Percentiles rank a stretch among this genome's conserved stretches.
Evolutionary conservation across 2,113 vertebrate genomes (phyloP).

Genomic region (Columbina picui): DNA sequence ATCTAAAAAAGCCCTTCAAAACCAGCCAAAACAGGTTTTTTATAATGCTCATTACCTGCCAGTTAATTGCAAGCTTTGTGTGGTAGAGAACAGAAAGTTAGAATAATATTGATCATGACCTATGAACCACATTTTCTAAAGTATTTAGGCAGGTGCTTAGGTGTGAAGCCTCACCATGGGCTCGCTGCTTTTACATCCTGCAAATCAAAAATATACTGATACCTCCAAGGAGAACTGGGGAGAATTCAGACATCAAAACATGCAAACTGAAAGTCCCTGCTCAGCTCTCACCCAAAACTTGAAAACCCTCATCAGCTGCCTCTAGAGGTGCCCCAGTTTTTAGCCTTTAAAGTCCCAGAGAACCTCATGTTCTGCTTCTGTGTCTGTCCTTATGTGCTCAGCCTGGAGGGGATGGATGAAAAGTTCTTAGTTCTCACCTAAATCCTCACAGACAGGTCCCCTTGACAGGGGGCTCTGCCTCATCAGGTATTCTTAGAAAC

Average conservation of each 20-base stretch:
- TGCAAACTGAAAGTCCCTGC: background rate
- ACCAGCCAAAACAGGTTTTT: background rate
- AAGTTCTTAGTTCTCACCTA: background rate
- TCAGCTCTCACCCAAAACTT: background rate
- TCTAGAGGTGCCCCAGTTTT: background rate
- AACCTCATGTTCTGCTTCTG: background rate
- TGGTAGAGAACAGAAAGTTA: background rate
- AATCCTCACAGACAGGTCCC: background rate
- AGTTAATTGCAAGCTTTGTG: background rate
- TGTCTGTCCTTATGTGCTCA: background rate
- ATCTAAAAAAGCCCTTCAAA: background rate
- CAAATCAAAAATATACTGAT: background rate
- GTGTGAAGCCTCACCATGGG: background rate
- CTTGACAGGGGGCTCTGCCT: background rate
- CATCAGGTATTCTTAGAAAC: background rate
- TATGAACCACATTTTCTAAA: background rate
- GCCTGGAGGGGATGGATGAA: background rate
- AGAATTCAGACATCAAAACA: slow-evolving; percentile 4
- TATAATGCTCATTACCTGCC: background rate
- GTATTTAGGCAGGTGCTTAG: background rate
- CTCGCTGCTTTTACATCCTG: background rate
- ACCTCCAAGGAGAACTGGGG: background rate
- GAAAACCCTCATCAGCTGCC: background rate
- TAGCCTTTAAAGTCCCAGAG: background rate
- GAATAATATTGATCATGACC: background rate